These are phyloP conservation scores for Drosophila multiciliata DNA, from an alignment of 2,888 invertebrate species.

Conservation along the genomic window DNA sequence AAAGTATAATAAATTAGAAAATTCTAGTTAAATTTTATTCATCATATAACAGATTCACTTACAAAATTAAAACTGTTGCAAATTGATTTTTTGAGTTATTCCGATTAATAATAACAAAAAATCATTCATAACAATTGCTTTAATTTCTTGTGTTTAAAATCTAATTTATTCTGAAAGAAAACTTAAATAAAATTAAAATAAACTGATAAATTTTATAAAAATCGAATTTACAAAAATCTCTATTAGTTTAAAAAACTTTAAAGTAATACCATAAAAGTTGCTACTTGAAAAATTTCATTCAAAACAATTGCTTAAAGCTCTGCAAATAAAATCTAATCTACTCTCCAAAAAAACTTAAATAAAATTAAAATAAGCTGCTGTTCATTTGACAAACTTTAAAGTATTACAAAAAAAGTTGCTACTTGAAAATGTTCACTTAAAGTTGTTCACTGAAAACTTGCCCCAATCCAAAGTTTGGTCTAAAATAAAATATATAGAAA, in stretches of 20 bases:
- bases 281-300: neutral
- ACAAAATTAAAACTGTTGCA: no score
- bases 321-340: no score
- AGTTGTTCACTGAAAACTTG: neutral
- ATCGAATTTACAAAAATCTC: no score
- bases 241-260: no score
- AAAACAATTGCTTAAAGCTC: accelerated
- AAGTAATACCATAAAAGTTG: no score
- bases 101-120: no score
- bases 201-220: no score
- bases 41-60: neutral
- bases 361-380: neutral
- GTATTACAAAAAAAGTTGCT: neutral
- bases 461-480: neutral
- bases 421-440: neutral
- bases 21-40: neutral
- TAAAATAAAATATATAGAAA: constrained; percentile 20
- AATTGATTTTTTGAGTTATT: no score
- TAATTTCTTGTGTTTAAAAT: no score
- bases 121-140: no score
- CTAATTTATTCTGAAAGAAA: no score
- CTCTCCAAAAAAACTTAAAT: neutral
- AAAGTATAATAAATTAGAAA: neutral
- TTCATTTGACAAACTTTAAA: neutral
- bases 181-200: no score